Base-by-base conservation (phyloP, 2,888 invertebrate species). In the Plagiodera versicolora region DNA sequence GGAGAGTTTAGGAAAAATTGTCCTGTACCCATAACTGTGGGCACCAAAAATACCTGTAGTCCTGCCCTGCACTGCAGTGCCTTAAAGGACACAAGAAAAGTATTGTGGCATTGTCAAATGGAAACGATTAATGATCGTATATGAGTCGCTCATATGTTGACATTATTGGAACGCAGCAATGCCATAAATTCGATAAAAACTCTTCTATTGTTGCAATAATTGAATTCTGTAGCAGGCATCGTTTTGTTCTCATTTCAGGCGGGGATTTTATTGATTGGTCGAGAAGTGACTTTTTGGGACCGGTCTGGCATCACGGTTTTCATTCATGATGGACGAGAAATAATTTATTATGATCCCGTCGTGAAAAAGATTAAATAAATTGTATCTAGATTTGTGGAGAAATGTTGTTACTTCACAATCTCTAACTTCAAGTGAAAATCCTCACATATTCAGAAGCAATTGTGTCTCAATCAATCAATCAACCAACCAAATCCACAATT, bases 101-200 rank as follows among this genome's bases (percentile, higher is more conserved):
- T 39, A 5, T 16, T 10, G n/a, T 19, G 44, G 35, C 52, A 18
- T 65, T 65, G 62, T 53, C 60, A 50, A 62, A 63, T 54, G 60
- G 60, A 58, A 65, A 65, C 60, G 65, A 65, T 63, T 63, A 65
- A 65, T 62, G 58, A 51, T 55, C 45, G 58, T 48, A 58, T 58
- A 58, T 59, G 44, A 56, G 46, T 50, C 16, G 45, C 17, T 53
- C 53, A 48, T 58, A 52, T 55, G 48, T 44, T 48, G 48, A 48
- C 56, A 52, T 58, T 58, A 62, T 62, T 62, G 56, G 56, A 58
- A 52, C 58, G 54, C 52, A 45, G 49, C 54, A 52, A 54, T 54
- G 58, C 55, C 62, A 52, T 62, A 62, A 62, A 62, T 62, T 62
- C 56, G 30, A 51, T 62, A 58, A 58, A 58, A 58, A 53, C 58